Evolutionary conservation across 2,113 vertebrate genomes (phyloP).

Genomic region (Callorhinus ursinus): DNA sequence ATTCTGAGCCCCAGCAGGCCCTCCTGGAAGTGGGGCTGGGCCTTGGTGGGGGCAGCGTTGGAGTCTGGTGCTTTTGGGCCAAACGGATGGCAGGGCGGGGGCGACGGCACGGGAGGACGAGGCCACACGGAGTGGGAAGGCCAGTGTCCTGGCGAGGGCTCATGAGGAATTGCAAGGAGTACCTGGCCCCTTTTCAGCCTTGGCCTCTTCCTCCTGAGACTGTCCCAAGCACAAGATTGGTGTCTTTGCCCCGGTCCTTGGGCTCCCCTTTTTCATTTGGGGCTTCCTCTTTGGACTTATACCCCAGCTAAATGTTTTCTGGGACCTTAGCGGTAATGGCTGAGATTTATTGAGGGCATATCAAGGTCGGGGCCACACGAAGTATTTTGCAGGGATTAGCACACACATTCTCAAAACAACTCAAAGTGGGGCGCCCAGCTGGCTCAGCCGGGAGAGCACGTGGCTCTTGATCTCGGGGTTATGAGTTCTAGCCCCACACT

Average conservation of each 20-base stretch:
- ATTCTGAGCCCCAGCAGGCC: slow-evolving; percentile 62
- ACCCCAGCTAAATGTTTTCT: neutral
- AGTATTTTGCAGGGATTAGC: neutral
- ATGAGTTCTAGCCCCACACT: neutral
- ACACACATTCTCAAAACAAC: neutral
- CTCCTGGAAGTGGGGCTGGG: neutral
- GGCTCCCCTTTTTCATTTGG: neutral
- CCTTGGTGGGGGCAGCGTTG: neutral
- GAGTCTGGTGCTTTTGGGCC: neutral
- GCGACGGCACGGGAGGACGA: neutral
- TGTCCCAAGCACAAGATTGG: too few species aligned
- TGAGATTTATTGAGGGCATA: neutral
- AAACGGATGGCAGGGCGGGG: neutral
- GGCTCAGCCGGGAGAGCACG: neutral
- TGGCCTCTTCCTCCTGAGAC: neutral
- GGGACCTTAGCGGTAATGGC: neutral
- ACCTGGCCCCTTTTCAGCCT: rapidly evolving
- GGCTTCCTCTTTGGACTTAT: neutral
- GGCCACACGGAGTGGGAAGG: neutral
- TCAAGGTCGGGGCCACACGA: neutral
- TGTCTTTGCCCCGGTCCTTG: neutral
- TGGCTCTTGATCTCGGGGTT: neutral
- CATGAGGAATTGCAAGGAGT: neutral
- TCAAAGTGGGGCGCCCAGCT: neutral
- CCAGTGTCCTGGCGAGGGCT: neutral